These are phyloP conservation scores for Ruditapes philippinarum DNA, from an alignment of 1,140 invertebrate species.

Conservation along the genomic window DNA sequence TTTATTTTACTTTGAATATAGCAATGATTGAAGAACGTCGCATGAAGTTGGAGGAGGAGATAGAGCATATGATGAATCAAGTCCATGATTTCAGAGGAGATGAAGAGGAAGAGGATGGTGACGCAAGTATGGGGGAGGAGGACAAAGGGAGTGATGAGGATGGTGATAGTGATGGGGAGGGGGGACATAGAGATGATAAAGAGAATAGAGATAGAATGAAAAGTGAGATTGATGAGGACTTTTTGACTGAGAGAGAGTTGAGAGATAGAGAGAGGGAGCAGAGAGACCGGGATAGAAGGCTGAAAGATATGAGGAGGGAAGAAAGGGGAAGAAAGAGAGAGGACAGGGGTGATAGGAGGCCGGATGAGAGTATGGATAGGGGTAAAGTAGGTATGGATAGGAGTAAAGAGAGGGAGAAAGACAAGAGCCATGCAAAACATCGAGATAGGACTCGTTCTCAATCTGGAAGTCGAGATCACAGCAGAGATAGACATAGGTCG, in stretches of 20 bases:
- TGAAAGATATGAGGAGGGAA: slow-evolving; percentile 16
- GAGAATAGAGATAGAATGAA: slow-evolving; percentile 46
- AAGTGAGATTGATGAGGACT: slow-evolving; percentile 5
- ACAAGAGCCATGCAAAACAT: neutral
- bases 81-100: slow-evolving; percentile 20
- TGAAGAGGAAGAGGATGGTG: slow-evolving; percentile 46
- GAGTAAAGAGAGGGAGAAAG: slow-evolving; percentile 20
- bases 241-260: slow-evolving; percentile 38
- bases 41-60: slow-evolving; percentile 57
- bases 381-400: slow-evolving; percentile 27
- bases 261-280: slow-evolving; percentile 59
- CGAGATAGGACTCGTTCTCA: slow-evolving; percentile 14
- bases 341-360: neutral
- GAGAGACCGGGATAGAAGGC: slow-evolving; percentile 36
- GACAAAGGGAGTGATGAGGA: slow-evolving; percentile 4
- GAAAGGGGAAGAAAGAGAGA: slow-evolving; percentile 28
- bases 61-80: slow-evolving; percentile 56
- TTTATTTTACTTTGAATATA: neutral
- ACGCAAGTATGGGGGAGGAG: slow-evolving; percentile 37
- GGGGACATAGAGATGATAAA: slow-evolving; percentile 32
- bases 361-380: neutral
- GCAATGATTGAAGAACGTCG: slow-evolving; percentile 58
- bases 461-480: neutral
- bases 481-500: slow-evolving; percentile 53
- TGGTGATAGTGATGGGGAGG: slow-evolving; percentile 3